phyloP scores from a whole-genome alignment of 2,888 invertebrate species.

The Parasteatoda lunata region DNA sequence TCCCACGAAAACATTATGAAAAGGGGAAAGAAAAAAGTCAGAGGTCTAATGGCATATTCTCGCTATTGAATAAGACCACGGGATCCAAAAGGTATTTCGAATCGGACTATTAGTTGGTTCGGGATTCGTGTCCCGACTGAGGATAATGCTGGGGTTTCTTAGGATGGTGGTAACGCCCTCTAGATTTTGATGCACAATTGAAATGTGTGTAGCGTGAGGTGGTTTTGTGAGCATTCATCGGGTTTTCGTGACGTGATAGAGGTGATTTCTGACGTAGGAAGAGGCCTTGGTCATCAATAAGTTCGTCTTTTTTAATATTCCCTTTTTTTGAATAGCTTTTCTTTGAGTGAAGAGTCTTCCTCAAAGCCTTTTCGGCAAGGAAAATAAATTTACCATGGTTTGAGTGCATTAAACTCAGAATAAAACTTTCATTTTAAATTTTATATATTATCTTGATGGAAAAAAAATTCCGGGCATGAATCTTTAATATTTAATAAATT shows the following conservation, averaged over 20 bases:
- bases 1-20: neutral
- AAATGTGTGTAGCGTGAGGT: constrained; percentile 36
- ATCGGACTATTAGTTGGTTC: constrained; percentile 28
- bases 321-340: neutral
- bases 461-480: no score
- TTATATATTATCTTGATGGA: no score
- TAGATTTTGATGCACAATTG: constrained; percentile 60
- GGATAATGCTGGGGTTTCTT: constrained; percentile 56
- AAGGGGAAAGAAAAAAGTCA: constrained; percentile 8
- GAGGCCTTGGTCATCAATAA: neutral
- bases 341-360: no score
- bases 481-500: no score
- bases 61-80: neutral
- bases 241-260: constrained; percentile 20
- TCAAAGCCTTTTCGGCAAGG: no score
- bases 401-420: no score
- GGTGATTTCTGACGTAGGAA: neutral
- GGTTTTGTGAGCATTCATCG: constrained; percentile 24
- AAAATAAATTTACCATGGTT: no score
- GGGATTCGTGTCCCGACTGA: constrained; percentile 56
- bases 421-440: no score
- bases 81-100: neutral
- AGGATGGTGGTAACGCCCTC: constrained; percentile 38
- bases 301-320: neutral
- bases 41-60: neutral